A percentile compares a stretch with the other conserved stretches of the same genome.
These are phyloP conservation scores for Emmelina monodactyla DNA, from an alignment of 2,888 invertebrate species.

Conservation along the genomic window DNA sequence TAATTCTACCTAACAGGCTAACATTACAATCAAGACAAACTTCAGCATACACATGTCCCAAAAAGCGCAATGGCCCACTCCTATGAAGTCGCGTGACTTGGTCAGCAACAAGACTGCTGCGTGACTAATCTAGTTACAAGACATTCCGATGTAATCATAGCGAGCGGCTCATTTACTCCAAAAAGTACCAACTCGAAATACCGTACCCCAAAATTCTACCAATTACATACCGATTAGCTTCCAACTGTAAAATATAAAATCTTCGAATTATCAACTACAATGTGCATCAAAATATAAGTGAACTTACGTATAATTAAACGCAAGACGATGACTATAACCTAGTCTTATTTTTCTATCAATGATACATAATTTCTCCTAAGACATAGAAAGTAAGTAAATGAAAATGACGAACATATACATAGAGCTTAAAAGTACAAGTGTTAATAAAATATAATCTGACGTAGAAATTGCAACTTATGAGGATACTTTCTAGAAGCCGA, in stretches of 20 bases:
- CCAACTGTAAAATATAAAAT: conserved; percentile 45
- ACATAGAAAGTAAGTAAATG: conserved; percentile 35
- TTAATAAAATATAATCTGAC: conserved; percentile 43
- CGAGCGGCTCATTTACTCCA: conserved; percentile 29
- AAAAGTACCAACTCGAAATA: conserved; percentile 32
- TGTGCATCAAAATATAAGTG: conserved; percentile 60
- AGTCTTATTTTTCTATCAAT: conserved; percentile 54
- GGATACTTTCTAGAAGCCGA: conserved; percentile 50
- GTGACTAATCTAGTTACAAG: too few species aligned
- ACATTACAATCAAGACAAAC: not conserved
- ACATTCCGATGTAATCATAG: too few species aligned
- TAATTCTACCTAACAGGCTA: not conserved
- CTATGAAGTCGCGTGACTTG: not conserved
- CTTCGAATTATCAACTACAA: conserved; percentile 44
- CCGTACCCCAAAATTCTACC: conserved; percentile 48
- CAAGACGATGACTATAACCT: conserved; percentile 51
- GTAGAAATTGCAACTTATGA: conserved; percentile 45
- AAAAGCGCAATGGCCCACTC: not conserved
- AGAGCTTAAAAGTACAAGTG: conserved; percentile 46
- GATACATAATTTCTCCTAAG: conserved; percentile 42
- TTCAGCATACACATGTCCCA: conserved; percentile 1
- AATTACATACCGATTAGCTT: conserved; percentile 55
- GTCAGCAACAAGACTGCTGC: too few species aligned
- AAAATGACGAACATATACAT: conserved; percentile 21
- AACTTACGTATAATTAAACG: conserved; percentile 57